Percentiles rank a stretch among this genome's conserved stretches.
Evolutionary conservation across 2,888 invertebrate species (phyloP).

Genomic region (Heliconius charithonia): DNA sequence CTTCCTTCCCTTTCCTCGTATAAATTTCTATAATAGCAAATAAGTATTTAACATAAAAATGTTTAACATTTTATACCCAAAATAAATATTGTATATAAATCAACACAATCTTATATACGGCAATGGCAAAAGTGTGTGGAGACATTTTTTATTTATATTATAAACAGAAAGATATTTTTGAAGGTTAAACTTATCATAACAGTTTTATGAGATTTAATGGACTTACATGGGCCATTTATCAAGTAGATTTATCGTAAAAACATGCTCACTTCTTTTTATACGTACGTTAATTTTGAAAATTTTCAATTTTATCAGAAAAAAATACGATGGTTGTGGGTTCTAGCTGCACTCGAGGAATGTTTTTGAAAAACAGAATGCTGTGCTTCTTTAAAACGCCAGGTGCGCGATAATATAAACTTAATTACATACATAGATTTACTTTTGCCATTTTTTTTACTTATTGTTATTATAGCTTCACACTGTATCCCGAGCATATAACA

Average conservation of each 20-base stretch:
- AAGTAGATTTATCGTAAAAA: background rate
- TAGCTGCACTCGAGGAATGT: no score
- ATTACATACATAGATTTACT: no score
- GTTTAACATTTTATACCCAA: background rate
- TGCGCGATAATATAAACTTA: no score
- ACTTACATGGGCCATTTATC: background rate
- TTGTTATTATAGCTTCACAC: no score
- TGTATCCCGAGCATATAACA: no score
- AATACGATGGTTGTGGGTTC: no score
- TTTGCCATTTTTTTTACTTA: no score
- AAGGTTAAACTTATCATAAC: conserved; percentile 23
- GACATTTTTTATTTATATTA: background rate
- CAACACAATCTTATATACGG: background rate
- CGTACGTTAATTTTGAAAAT: background rate
- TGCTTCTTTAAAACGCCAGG: no score
- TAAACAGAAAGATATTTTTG: conserved; percentile 8
- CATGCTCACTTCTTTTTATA: background rate
- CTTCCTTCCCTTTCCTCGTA: conserved; percentile 76
- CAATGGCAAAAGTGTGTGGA: background rate
- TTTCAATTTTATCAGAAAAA: background rate
- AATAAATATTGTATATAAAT: background rate
- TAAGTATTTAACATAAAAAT: background rate
- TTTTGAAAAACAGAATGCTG: background rate
- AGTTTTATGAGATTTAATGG: conserved; percentile 14
- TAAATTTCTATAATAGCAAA: conserved; percentile 50